These are phyloP conservation scores for Dromiciops gliroides DNA, from an alignment of 2,113 vertebrate genomes.

Conservation along the genomic window DNA sequence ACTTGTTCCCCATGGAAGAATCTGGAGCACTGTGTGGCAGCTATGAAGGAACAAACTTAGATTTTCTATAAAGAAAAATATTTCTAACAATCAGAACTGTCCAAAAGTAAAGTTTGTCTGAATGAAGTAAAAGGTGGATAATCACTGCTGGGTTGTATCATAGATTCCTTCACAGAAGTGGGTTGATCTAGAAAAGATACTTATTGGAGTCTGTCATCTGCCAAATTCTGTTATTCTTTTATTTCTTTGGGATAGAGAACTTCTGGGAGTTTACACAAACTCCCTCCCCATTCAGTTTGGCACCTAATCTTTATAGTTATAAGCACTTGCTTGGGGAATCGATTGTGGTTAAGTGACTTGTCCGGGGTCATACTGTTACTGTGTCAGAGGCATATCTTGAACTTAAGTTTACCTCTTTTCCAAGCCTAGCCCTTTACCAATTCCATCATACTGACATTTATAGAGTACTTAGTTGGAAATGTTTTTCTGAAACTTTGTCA, in stretches of 20 bases:
- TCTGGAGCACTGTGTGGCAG: neutral
- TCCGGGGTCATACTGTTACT: neutral
- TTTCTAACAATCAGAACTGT: neutral
- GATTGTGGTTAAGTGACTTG: neutral
- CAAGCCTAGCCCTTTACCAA: neutral
- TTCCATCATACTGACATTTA: neutral
- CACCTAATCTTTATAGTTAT: neutral
- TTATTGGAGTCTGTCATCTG: neutral
- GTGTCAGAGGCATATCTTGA: neutral
- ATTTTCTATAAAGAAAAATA: neutral
- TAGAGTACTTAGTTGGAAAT: slow-evolving; percentile 27
- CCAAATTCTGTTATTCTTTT: neutral
- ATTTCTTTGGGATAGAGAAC: neutral
- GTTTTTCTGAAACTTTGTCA: slow-evolving; percentile 48
- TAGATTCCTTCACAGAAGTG: neutral
- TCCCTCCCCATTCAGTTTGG: too few species aligned
- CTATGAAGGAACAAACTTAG: neutral
- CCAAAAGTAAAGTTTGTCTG: neutral
- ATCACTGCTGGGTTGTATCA: neutral
- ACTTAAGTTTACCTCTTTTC: neutral
- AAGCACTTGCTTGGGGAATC: neutral
- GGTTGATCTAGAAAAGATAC: neutral
- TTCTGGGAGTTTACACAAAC: neutral
- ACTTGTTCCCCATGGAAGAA: neutral
- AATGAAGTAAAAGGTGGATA: neutral